phyloP scores from a whole-genome alignment of 2,888 invertebrate genomes.

The Rotaria sp. region DNA sequence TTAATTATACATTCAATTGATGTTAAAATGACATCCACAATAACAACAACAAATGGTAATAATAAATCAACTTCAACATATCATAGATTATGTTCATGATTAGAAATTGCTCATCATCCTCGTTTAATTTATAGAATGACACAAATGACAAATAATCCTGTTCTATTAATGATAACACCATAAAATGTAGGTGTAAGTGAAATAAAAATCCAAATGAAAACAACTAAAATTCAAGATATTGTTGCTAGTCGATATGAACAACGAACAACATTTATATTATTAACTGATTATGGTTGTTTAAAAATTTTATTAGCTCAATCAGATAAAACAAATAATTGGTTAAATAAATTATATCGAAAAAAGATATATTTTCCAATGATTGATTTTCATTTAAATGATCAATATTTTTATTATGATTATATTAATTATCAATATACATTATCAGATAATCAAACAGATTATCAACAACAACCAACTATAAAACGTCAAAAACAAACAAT shows the following conservation, averaged over 20 bases:
- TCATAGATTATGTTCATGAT: conserved; percentile 65
- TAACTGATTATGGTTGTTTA: conserved; percentile 91
- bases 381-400: not conserved
- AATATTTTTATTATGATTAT: not conserved
- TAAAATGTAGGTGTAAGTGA: conserved; percentile 65
- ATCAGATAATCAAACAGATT: not conserved
- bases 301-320: conserved; percentile 83
- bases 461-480: not conserved
- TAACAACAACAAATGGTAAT: conserved; percentile 43
- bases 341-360: conserved; percentile 41
- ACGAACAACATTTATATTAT: conserved; percentile 78
- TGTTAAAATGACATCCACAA: conserved; percentile 4
- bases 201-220: conserved; percentile 71
- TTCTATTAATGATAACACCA: conserved; percentile 83
- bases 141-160: conserved; percentile 81
- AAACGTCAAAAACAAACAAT: not conserved
- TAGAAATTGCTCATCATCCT: conserved; percentile 80
- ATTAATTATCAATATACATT: not conserved
- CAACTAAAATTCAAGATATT: conserved; percentile 88
- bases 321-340: conserved; percentile 57
- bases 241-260: conserved; percentile 75
- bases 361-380: not conserved
- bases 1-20: not conserved
- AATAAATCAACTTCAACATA: conserved; percentile 1
- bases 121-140: conserved; percentile 83